Evolutionary conservation across 1,140 invertebrate genomes (phyloP).

Genomic region (Colletes gigas): DNA sequence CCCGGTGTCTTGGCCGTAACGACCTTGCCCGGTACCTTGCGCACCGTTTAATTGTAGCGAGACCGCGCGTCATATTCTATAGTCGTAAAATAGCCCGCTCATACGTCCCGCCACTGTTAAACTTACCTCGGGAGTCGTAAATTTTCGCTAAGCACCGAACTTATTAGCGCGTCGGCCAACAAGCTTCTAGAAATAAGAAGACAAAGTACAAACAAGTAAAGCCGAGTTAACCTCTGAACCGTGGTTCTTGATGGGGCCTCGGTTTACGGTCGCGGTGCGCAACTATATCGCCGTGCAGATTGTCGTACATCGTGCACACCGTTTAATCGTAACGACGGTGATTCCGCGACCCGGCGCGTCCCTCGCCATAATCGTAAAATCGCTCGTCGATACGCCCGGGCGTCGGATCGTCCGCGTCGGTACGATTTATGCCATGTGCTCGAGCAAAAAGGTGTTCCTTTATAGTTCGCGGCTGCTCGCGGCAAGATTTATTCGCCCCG

Average conservation of each 20-base stretch:
- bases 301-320: not conserved
- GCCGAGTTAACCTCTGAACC: too few species aligned
- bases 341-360: conserved; percentile 29
- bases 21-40: conserved; percentile 54
- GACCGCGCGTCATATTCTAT: conserved; percentile 27
- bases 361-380: conserved; percentile 33
- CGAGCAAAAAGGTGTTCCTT: conserved; percentile 39
- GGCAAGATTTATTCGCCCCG: conserved; percentile 39
- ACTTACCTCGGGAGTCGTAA: too few species aligned
- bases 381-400: conserved; percentile 16
- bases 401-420: not conserved
- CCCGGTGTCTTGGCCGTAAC: conserved; percentile 40
- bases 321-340: conserved; percentile 37
- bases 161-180: too few species aligned
- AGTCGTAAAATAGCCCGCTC: conserved; percentile 26
- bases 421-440: conserved; percentile 20
- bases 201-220: too few species aligned
- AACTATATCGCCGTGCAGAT: too few species aligned
- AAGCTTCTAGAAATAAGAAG: too few species aligned
- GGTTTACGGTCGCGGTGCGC: too few species aligned
- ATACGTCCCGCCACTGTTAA: conserved; percentile 8
- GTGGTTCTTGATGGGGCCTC: too few species aligned
- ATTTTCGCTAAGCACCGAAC: too few species aligned
- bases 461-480: conserved; percentile 15
- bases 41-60: conserved; percentile 38